phyloP scores from a whole-genome alignment of 2,888 invertebrate species.

The Luperina nickerlii region DNA sequence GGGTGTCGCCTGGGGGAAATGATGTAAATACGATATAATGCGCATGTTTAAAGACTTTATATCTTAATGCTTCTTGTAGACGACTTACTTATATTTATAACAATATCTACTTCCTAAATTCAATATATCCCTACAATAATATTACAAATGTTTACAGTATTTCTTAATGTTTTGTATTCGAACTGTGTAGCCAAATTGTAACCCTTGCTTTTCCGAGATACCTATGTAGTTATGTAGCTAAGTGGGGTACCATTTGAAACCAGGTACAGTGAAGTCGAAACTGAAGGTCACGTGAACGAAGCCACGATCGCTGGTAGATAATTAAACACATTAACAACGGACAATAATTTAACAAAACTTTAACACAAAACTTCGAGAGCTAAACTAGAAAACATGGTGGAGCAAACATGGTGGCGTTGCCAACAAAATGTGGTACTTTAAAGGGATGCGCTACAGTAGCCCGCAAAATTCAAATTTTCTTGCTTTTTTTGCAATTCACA shows the following conservation, averaged over 20 bases:
- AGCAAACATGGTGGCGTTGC: not conserved
- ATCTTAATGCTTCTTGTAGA: conserved; percentile 21
- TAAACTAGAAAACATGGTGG: not conserved
- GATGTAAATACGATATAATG: conserved; percentile 51
- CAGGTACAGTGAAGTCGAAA: conserved; percentile 50
- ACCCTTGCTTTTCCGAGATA: conserved; percentile 43
- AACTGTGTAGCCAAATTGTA: conserved; percentile 28
- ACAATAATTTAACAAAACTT: conserved; percentile 40
- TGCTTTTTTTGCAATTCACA: not conserved
- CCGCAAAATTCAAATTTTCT: not conserved
- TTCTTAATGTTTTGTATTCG: conserved; percentile 15
- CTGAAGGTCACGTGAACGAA: conserved; percentile 40
- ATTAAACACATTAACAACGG: conserved; percentile 45
- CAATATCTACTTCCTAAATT: not conserved
- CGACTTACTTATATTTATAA: not conserved
- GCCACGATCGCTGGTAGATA: conserved; percentile 21
- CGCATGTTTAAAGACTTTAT: conserved; percentile 45
- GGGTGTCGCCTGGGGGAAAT: conserved; percentile 32
- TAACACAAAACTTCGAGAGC: not conserved
- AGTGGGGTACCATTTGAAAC: conserved; percentile 62
- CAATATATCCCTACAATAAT: not conserved
- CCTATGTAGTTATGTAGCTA: conserved; percentile 23
- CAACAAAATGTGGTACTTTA: not conserved
- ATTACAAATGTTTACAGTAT: not conserved
- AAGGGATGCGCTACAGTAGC: not conserved